phyloP scores from a whole-genome alignment of 2,888 invertebrate genomes.

The Lottia scabra region DNA sequence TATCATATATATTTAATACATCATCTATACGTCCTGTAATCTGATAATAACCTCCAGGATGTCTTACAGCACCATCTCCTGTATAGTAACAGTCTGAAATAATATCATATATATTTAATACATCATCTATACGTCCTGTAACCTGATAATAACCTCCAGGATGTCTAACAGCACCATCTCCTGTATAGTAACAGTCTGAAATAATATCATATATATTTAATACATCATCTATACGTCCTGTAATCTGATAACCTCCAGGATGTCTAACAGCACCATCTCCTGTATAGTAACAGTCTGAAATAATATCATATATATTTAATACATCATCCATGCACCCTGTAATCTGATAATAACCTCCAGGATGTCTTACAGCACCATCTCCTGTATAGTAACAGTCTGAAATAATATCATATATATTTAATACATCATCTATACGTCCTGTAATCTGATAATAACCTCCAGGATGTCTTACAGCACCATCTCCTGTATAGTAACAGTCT shows the following conservation, averaged over 20 bases:
- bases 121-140: conserved; percentile 72
- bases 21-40: conserved; percentile 73
- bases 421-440: conserved; percentile 72
- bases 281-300: conserved; percentile 70
- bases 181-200: conserved; percentile 70
- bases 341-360: conserved; percentile 70
- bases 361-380: conserved; percentile 69
- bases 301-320: conserved; percentile 68
- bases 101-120: conserved; percentile 70
- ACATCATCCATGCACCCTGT: conserved; percentile 73
- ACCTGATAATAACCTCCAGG: conserved; percentile 70
- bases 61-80: conserved; percentile 71
- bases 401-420: conserved; percentile 68
- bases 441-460: conserved; percentile 71
- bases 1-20: conserved; percentile 71
- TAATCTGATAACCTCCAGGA: conserved; percentile 70
- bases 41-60: conserved; percentile 69
- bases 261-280: conserved; percentile 71
- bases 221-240: conserved; percentile 72
- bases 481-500: conserved; percentile 71
- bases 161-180: conserved; percentile 70
- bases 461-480: conserved; percentile 68
- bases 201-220: conserved; percentile 68
- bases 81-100: conserved; percentile 70
- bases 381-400: conserved; percentile 71